phyloP scores from a whole-genome alignment of 2,797 vertebrate genomes.

The Crypturellus tataupa region DNA sequence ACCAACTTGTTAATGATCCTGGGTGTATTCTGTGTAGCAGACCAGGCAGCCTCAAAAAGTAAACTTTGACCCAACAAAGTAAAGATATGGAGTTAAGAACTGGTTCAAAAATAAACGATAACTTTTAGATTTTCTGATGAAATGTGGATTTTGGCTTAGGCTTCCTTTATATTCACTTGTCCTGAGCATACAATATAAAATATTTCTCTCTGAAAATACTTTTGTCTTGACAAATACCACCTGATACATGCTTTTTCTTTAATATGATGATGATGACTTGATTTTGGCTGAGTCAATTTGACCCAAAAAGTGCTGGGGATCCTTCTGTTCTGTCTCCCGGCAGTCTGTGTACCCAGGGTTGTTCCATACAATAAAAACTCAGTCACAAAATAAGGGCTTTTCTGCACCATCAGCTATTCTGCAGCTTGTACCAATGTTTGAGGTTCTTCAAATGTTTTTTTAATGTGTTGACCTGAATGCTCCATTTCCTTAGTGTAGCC shows the following conservation, averaged over 20 bases:
- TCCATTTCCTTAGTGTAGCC: not conserved
- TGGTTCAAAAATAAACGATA: not conserved
- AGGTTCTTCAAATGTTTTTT: not conserved
- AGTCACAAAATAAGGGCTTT: not conserved
- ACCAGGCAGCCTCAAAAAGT: not conserved
- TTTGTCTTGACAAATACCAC: not conserved
- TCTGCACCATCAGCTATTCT: not conserved
- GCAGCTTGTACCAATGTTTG: not conserved
- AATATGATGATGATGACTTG: no score
- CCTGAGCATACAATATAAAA: not conserved
- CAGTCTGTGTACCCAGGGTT: rapidly evolving
- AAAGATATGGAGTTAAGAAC: not conserved
- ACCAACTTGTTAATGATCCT: not conserved
- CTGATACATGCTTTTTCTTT: no score
- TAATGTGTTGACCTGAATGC: not conserved
- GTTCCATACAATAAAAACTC: rapidly evolving
- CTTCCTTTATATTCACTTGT: not conserved
- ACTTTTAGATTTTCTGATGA: not conserved
- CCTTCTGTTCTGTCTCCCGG: not conserved
- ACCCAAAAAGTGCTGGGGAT: rapidly evolving
- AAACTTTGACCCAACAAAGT: not conserved
- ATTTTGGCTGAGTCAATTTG: not conserved
- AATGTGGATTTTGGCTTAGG: not conserved
- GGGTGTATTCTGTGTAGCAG: not conserved
- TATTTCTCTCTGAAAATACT: not conserved